Base-by-base conservation (phyloP, 2,888 invertebrate genomes). In the Herminia tarsipennalis region DNA sequence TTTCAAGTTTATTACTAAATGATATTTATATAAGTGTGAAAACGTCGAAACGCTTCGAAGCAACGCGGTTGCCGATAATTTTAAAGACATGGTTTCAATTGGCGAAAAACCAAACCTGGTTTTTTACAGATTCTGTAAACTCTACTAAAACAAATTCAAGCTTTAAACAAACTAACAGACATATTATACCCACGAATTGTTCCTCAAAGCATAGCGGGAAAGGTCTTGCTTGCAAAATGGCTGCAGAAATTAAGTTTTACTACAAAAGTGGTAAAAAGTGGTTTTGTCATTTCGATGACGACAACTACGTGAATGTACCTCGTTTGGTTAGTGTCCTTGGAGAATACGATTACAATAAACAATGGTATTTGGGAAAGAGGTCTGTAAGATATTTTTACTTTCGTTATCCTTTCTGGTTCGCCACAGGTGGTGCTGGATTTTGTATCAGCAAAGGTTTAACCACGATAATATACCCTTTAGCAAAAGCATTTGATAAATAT, bases 221-320 rank as follows among this genome's bases (percentile, higher is more conserved):
- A 0, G 20, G 28, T 1, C 12, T 37, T 8, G 9, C 27, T 9
- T 37, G 37, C 20, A 37, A 37, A 37, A 37, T 37, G 20, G 37
- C 20, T 20, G n/a, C 14, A 10, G 37, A 37, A 28, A 9, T 9
- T 9, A 37, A 6, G 9, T 20, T 20, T 21, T 37, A 10, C n/a
- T n/a, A 20, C 3, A 13, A n/a, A 13, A 37, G 13, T 28, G 13
- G 3, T 37, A 37, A 37, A 13, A 96, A 96, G 81, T 98, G 98
- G 97, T 97, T 97, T 83, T 98, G 98, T 84, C 98, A 98, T 88
- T 96, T 98, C 78, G 98, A 98, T 84, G 98, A 98, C 84, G 98
- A 98, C 87, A 97, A 97, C 85, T 98, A 98, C 87, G 95, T 98
- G 49, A 97, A 98, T 86, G 94, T 97, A 46, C 95, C 95, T 0